These are phyloP conservation scores for Gastrophryne carolinensis DNA, from an alignment of 2,797 vertebrate species.

Conservation along the genomic window DNA sequence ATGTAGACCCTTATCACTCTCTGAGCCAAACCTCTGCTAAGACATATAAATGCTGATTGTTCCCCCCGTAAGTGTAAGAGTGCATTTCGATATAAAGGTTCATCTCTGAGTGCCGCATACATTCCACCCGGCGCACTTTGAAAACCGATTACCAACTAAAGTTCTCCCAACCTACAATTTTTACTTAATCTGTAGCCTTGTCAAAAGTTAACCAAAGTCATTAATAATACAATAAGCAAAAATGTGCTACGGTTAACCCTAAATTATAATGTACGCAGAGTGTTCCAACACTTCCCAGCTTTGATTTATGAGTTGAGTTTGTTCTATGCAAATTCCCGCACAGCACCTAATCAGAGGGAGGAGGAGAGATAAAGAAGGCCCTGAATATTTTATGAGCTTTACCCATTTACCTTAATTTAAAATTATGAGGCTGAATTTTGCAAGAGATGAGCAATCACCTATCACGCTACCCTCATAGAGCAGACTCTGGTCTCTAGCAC, in stretches of 20 bases:
- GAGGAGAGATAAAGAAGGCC: conserved; percentile 77
- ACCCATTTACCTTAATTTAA: conserved; percentile 93
- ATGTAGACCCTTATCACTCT: background rate
- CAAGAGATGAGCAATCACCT: conserved; percentile 95
- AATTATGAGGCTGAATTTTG: conserved; percentile 92
- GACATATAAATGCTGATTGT: background rate
- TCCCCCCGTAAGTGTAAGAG: background rate
- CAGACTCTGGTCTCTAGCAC: conserved; percentile 73
- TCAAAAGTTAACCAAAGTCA: conserved; percentile 74
- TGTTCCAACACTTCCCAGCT: conserved; percentile 76
- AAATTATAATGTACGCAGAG: conserved; percentile 91
- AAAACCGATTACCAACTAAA: background rate
- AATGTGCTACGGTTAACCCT: conserved; percentile 88
- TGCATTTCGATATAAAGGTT: background rate
- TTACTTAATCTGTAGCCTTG: conserved; percentile 75
- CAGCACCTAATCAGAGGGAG: conserved; percentile 82
- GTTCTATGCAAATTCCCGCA: conserved; percentile 92
- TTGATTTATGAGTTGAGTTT: conserved; percentile 98
- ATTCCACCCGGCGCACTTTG: background rate
- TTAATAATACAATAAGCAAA: conserved; percentile 81
- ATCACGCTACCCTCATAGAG: conserved; percentile 86
- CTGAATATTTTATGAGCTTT: conserved; percentile 95
- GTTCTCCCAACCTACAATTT: conserved; percentile 49
- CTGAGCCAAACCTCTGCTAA: background rate
- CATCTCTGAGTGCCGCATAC: background rate